Evolutionary conservation across 2,888 invertebrate genomes (phyloP).

Genomic region (Villa cingulata): DNA sequence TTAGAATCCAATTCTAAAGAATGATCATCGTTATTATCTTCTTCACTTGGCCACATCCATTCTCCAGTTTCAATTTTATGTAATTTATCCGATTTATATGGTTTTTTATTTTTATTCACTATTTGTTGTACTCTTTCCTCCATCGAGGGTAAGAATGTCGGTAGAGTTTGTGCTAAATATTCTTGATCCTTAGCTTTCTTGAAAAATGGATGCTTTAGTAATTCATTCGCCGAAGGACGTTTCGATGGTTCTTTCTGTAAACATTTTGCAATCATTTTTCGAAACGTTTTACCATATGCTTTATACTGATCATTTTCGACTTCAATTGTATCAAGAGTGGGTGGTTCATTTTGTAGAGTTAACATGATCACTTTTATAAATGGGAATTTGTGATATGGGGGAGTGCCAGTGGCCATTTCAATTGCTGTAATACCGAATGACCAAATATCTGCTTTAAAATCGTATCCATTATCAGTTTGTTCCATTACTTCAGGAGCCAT

Average conservation of each 20-base stretch:
- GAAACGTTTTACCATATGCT: slow-evolving; percentile 91
- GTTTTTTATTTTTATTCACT: slow-evolving; percentile 62
- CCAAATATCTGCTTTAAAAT: slow-evolving; percentile 81
- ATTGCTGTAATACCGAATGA: slow-evolving; percentile 85
- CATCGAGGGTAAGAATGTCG: slow-evolving; percentile 74
- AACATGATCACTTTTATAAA: slow-evolving; percentile 99
- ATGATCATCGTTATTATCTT: slow-evolving; percentile 55
- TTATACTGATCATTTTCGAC: slow-evolving; percentile 98
- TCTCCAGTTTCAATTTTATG: slow-evolving; percentile 92
- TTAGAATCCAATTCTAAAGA: slow-evolving; percentile 42
- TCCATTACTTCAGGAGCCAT: slow-evolving; percentile 99
- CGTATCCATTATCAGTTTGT: slow-evolving; percentile 95
- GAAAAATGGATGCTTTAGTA: slow-evolving; percentile 94
- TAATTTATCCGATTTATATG: slow-evolving; percentile 70
- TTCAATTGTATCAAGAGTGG: slow-evolving; percentile 84
- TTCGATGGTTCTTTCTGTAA: slow-evolving; percentile 91
- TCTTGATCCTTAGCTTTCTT: slow-evolving; percentile 92
- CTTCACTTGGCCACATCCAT: slow-evolving; percentile 97
- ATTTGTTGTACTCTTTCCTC: slow-evolving; percentile 84
- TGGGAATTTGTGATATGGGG: slow-evolving; percentile 97
- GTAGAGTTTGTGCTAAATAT: slow-evolving; percentile 71
- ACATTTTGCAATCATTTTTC: slow-evolving; percentile 94
- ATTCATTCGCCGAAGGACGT: slow-evolving; percentile 87
- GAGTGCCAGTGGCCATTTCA: slow-evolving; percentile 96
- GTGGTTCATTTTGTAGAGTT: slow-evolving; percentile 95